These are phyloP conservation scores for Drosophila lacicola DNA, from an alignment of 2,888 invertebrate species.

Conservation along the genomic window DNA sequence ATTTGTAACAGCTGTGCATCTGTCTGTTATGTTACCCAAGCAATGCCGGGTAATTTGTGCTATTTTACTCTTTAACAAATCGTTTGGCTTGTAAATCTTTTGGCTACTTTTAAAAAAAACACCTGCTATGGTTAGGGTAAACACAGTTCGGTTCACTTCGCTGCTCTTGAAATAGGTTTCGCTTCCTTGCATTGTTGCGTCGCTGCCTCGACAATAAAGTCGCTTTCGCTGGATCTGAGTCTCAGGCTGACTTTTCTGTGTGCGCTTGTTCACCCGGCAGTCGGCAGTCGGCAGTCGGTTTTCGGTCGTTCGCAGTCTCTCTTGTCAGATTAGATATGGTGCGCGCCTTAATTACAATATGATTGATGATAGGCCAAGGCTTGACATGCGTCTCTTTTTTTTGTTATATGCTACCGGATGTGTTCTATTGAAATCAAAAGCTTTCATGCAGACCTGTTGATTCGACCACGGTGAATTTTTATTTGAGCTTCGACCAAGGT, in stretches of 20 bases:
- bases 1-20: too few species aligned
- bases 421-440: constrained; percentile 57
- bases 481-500: too few species aligned
- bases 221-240: constrained; percentile 49
- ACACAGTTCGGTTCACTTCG: constrained; percentile 15
- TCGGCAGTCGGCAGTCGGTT: constrained; percentile 8
- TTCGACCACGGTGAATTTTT: neutral
- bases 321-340: constrained; percentile 43
- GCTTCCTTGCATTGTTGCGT: constrained; percentile 71
- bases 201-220: constrained; percentile 35
- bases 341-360: constrained; percentile 35
- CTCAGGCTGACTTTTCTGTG: constrained; percentile 35
- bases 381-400: constrained; percentile 48
- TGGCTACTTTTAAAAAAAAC: neutral
- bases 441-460: constrained; percentile 29
- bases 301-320: constrained; percentile 17
- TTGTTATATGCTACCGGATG: constrained; percentile 49
- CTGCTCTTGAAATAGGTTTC: constrained; percentile 2
- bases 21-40: too few species aligned
- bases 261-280: constrained; percentile 54
- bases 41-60: neutral
- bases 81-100: neutral
- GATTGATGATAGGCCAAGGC: constrained; percentile 64
- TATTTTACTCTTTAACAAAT: neutral
- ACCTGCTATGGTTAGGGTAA: constrained; percentile 19